These are phyloP conservation scores for Taenaris catops DNA, from an alignment of 2,888 invertebrate species.

Conservation along the genomic window DNA sequence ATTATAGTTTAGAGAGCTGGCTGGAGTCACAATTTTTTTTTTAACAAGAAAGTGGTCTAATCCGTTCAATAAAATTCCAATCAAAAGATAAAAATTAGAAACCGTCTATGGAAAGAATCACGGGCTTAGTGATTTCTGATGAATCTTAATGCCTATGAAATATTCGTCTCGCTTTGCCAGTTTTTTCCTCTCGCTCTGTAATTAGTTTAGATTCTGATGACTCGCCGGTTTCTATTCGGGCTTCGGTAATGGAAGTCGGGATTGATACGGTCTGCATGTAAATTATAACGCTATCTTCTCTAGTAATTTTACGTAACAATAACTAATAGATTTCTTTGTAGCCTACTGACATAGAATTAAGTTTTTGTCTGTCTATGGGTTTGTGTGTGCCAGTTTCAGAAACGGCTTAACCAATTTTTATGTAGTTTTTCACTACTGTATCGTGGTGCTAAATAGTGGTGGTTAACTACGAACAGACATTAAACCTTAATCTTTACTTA, in stretches of 20 bases:
- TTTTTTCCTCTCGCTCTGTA: constrained; percentile 59
- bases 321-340: too few species aligned
- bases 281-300: constrained; percentile 10
- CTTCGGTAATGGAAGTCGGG: constrained; percentile 45
- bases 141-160: constrained; percentile 42
- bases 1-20: constrained; percentile 8
- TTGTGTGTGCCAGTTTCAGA: too few species aligned
- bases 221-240: constrained; percentile 72
- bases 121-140: constrained; percentile 50
- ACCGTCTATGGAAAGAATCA: constrained; percentile 12
- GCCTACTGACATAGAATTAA: too few species aligned
- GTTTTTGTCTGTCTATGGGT: too few species aligned
- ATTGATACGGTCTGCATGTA: constrained; percentile 39
- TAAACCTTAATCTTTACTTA: too few species aligned
- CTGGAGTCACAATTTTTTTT: neutral
- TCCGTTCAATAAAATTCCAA: constrained; percentile 14
- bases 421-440: too few species aligned
- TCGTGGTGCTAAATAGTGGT: too few species aligned
- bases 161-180: constrained; percentile 58
- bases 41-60: constrained; percentile 12
- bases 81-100: constrained; percentile 18
- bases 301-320: constrained; percentile 7
- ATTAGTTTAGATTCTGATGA: constrained; percentile 77
- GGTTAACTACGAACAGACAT: too few species aligned
- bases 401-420: too few species aligned